Conservation (phyloP, 2,797 vertebrate genomes). For the Mus caroli region DNA sequence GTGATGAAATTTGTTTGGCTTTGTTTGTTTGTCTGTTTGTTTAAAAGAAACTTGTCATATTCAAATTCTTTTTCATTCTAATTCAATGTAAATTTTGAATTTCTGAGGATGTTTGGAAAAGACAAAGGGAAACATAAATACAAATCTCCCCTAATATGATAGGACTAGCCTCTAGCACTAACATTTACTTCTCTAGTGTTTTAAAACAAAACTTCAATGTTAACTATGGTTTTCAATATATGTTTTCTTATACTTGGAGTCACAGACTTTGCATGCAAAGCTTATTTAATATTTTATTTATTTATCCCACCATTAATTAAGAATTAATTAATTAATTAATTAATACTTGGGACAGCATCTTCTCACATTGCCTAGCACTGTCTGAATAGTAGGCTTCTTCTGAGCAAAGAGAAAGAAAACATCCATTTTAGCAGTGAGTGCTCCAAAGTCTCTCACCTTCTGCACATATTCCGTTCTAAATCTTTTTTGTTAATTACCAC, state of each 20-base stretch:
- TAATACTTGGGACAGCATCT: neutral
- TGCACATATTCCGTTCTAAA: neutral
- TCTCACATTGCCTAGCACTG: neutral
- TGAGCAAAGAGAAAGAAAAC: conserved; percentile 69
- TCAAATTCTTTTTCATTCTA: neutral
- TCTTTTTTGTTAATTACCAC: neutral
- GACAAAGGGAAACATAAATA: neutral
- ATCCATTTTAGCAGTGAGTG: neutral
- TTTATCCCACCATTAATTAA: neutral
- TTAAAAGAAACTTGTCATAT: neutral
- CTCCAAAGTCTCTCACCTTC: neutral
- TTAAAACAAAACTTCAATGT: neutral
- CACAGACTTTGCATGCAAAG: neutral
- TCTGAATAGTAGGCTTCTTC: conserved; percentile 64
- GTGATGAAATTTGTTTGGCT: neutral
- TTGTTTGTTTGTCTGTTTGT: neutral
- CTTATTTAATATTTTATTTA: conserved; percentile 26
- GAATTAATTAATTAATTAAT: neutral
- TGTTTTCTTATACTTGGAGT: neutral
- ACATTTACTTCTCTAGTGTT: conserved; percentile 1
- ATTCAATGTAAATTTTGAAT: neutral
- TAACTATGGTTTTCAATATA: conserved; percentile 9
- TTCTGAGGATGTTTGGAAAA: neutral
- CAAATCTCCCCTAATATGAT: neutral
- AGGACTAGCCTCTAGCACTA: neutral